Percentiles rank a stretch among this genome's conserved stretches.
Evolutionary conservation across 2,113 vertebrate genomes (phyloP).

Genomic region (Beaufortia kweichowensis): DNA sequence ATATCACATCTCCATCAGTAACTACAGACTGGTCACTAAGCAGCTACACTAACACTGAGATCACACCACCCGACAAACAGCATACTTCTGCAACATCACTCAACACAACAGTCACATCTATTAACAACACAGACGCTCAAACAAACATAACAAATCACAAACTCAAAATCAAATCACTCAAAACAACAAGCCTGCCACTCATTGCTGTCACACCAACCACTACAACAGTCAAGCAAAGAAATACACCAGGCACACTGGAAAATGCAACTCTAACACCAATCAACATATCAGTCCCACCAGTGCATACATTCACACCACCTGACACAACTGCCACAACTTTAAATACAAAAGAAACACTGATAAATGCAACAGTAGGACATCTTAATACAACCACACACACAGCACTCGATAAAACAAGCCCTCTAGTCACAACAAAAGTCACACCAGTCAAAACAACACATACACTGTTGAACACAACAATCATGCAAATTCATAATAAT

Average conservation of each 20-base stretch:
- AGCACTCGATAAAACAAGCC: too few relatives aligned
- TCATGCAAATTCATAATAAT: too few relatives aligned
- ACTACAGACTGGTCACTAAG: not conserved
- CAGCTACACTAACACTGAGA: not conserved
- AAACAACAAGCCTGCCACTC: not conserved
- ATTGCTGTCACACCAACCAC: not conserved
- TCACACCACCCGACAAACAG: not conserved
- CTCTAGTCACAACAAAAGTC: too few relatives aligned
- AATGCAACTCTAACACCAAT: not conserved
- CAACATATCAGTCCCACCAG: not conserved
- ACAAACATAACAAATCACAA: too few relatives aligned
- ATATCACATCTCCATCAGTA: not conserved
- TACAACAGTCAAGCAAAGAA: not conserved
- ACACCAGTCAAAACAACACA: not conserved
- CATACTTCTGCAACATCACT: not conserved
- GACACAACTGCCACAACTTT: too few relatives aligned
- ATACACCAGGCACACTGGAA: not conserved
- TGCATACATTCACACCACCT: not conserved
- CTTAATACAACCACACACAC: not conserved
- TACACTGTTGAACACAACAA: not conserved
- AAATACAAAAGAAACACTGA: too few relatives aligned
- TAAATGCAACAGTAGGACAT: not conserved
- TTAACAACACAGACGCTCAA: not conserved
- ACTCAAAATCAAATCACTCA: too few relatives aligned
- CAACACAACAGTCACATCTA: constrained; percentile 5